Percentiles rank a stretch among this genome's conserved stretches.
These are phyloP conservation scores for Alcedo atthis DNA, from an alignment of 2,797 vertebrate species.

Conservation along the genomic window DNA sequence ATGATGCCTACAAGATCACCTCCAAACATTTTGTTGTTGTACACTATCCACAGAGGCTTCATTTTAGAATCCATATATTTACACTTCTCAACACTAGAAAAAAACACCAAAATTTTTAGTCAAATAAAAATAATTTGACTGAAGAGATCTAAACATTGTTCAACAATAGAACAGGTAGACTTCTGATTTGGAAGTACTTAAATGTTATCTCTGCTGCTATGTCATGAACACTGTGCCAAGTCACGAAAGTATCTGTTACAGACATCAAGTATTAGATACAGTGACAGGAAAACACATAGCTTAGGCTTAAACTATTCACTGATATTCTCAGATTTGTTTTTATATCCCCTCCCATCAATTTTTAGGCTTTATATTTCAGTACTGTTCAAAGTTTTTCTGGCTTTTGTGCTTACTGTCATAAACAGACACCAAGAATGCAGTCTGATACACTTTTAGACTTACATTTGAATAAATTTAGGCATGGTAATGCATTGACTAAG, in stretches of 20 bases:
- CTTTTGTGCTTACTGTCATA: not conserved
- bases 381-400: not conserved
- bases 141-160: not conserved
- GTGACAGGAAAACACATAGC: not conserved
- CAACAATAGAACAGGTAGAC: rapidly evolving
- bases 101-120: not conserved
- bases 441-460: not conserved
- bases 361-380: not conserved
- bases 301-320: not conserved
- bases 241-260: not conserved
- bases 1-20: conserved; percentile 93
- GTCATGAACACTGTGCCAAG: not conserved
- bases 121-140: not conserved
- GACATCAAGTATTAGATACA: not conserved
- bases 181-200: not conserved
- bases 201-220: not conserved
- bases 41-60: conserved; percentile 99
- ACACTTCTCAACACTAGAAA: conserved; percentile 91
- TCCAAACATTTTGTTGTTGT: conserved; percentile 92
- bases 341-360: not conserved
- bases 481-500: not conserved
- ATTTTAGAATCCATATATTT: conserved; percentile 99
- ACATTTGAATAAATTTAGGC: not conserved
- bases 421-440: not conserved
- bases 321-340: not conserved